Base-by-base conservation (phyloP, 2,113 vertebrate genomes). In the Promerops cafer region DNA sequence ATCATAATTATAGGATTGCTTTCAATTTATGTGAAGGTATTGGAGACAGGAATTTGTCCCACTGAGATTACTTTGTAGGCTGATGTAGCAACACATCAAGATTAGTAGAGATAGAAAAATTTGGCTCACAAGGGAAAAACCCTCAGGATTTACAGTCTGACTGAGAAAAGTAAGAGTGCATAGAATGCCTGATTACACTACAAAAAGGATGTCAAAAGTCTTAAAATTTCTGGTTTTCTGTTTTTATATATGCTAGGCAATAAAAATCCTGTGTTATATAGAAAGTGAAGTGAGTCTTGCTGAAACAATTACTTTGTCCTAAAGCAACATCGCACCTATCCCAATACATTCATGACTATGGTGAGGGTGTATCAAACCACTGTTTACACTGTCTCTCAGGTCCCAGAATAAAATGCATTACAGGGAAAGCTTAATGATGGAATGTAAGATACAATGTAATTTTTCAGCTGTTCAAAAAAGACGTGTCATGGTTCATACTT, bases 391-490 rank as follows among this genome's bases (percentile, higher is more conserved):
- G 56, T 61, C 75, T 85, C 39, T 96, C 78, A 89, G 60, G 40
- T 95, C 37, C 66, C 39, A 78, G 39, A 93, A 57, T 70, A 94
- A 96, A 97, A 97, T 59, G 59, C 31, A 76, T 96, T 95, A 78
- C 83, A 66, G 83, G 76, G 30, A 72, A 97, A 97, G 77, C n/a
- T 63, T 83, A 96, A 84, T 83, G 70, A 90, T 89, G 91, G 76
- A 92, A 97, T 94, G 85, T 91, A 93, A 86, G 64, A 96, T 94
- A 84, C 65, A 95, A 74, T 66, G 80, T 90, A 88, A 96, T 93
- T 97, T 97, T 97, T 82, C 87, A 97, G 82, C 82, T 94, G 52
- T 96, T 96, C 30, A 86, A 86, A 90, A 93, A 89, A 83, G 30
- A 27, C 31, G 2, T 93, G 63, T 95, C 88, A 93, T 96, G 47